These are phyloP conservation scores for Perca schrenkii DNA, from an alignment of 2,113 vertebrate genomes.

Conservation along the genomic window DNA sequence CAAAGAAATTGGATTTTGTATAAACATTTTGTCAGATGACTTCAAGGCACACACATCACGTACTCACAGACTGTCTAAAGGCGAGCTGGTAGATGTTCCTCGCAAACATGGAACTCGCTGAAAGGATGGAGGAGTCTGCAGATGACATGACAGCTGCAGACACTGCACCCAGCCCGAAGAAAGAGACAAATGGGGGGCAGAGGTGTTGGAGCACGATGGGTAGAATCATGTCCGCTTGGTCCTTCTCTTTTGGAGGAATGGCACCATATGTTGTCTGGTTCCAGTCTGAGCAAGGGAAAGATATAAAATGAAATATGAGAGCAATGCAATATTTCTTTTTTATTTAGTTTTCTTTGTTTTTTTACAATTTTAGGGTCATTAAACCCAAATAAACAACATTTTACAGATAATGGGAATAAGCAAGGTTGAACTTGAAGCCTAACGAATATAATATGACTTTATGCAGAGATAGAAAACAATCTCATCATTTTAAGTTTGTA, in stretches of 20 bases:
- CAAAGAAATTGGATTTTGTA: background rate
- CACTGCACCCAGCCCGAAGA: constrained; percentile 96
- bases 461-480: background rate
- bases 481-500: background rate
- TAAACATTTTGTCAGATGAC: background rate
- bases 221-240: constrained; percentile 96
- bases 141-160: constrained; percentile 99
- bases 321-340: background rate
- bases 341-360: background rate
- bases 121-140: constrained; percentile 97
- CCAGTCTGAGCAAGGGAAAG: constrained; percentile 87
- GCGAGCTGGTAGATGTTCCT: constrained; percentile 98
- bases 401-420: background rate
- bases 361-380: background rate
- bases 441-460: background rate
- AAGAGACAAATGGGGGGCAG: constrained; percentile 94
- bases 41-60: background rate
- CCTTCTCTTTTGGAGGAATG: constrained; percentile 86
- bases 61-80: constrained; percentile 94
- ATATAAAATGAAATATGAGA: background rate
- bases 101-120: constrained; percentile 99
- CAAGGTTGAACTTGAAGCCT: background rate
- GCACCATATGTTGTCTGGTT: constrained; percentile 92
- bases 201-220: constrained; percentile 96
- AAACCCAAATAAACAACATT: background rate